phyloP scores from a whole-genome alignment of 2,797 vertebrate species.

The Echiichthys vipera region DNA sequence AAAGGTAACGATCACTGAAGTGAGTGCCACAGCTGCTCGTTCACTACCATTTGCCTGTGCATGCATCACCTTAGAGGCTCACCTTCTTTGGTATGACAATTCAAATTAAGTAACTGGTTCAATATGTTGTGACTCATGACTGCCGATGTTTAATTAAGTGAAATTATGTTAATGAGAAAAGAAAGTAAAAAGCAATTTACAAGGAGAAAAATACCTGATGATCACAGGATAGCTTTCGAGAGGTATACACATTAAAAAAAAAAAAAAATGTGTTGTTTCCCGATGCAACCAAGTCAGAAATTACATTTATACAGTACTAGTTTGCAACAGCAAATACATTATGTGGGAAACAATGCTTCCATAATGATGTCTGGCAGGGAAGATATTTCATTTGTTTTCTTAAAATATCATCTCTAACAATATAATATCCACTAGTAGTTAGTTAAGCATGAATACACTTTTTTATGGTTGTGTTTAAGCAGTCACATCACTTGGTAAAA shows the following conservation, averaged over 20 bases:
- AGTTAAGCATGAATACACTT: no score
- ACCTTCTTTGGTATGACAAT: not conserved
- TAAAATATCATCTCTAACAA: not conserved
- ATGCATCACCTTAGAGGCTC: constrained; percentile 20
- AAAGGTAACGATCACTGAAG: constrained; percentile 24
- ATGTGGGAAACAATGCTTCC: not conserved
- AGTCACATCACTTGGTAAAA: no score
- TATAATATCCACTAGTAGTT: not conserved
- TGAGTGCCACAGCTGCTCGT: constrained; percentile 42
- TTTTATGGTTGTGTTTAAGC: no score
- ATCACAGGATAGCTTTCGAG: not conserved
- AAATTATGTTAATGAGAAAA: not conserved
- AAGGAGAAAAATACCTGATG: not conserved
- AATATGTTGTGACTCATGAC: not conserved
- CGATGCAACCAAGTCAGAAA: not conserved
- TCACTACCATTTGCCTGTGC: constrained; percentile 17
- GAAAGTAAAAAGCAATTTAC: not conserved
- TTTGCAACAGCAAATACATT: not conserved
- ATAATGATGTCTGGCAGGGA: not conserved
- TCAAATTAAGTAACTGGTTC: not conserved
- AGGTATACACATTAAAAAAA: not conserved
- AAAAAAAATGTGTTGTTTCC: no score
- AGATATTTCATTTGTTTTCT: not conserved
- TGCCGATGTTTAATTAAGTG: constrained; percentile 11
- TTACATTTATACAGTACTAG: not conserved